These are phyloP conservation scores for Cirrhinus mrigala DNA, from an alignment of 2,797 vertebrate genomes.

Conservation along the genomic window DNA sequence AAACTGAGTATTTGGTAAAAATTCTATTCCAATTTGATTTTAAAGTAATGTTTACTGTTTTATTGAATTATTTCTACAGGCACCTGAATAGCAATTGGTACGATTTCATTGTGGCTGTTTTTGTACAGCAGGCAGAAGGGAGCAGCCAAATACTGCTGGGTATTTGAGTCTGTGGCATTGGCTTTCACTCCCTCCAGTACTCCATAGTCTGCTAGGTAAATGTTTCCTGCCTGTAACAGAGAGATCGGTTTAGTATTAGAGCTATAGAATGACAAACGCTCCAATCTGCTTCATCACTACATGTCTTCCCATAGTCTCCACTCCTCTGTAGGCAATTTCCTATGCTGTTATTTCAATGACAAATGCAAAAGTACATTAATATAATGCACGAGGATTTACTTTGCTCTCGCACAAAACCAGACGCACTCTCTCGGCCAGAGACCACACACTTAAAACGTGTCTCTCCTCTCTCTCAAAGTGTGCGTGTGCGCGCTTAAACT, in stretches of 20 bases:
- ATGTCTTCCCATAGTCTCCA: too few relatives aligned
- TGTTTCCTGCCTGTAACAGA: constrained; percentile 69
- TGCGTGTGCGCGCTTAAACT: too few relatives aligned
- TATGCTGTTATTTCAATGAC: too few relatives aligned
- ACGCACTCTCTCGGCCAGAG: too few relatives aligned
- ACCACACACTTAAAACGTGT: too few relatives aligned
- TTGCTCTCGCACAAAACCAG: too few relatives aligned
- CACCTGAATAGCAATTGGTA: constrained; percentile 97
- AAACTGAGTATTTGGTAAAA: background rate
- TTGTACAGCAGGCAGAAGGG: constrained; percentile 88
- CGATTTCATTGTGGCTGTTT: constrained; percentile 86
- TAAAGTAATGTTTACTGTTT: background rate
- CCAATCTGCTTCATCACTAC: too few relatives aligned
- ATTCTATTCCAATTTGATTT: background rate
- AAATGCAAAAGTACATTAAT: too few relatives aligned
- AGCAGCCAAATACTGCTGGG: constrained; percentile 78
- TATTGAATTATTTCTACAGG: background rate
- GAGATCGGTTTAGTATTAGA: background rate
- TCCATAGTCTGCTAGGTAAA: constrained; percentile 91
- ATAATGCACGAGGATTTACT: too few relatives aligned
- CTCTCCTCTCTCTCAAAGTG: too few relatives aligned
- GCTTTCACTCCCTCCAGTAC: constrained; percentile 86
- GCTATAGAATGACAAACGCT: too few relatives aligned
- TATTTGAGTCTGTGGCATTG: constrained; percentile 92
- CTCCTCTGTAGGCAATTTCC: too few relatives aligned